A percentile compares a stretch with the other conserved stretches of the same genome.
Evolutionary conservation across 64 coral and sea anemone genomes (phyloP).

Genomic region (Dendronephthya gigantea): DNA sequence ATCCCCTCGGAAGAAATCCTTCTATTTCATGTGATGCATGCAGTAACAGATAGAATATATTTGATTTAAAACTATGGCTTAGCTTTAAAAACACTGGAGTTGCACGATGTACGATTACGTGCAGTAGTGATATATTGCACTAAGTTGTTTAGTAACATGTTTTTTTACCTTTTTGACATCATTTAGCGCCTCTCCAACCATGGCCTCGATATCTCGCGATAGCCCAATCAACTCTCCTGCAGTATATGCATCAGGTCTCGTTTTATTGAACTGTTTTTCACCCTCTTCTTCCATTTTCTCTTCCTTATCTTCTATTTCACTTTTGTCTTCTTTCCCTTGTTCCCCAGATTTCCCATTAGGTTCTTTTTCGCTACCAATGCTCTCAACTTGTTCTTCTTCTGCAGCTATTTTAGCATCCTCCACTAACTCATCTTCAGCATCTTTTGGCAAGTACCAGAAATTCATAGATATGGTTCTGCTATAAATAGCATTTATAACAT

Average conservation of each 20-base stretch:
- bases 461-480: not conserved
- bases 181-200: not conserved
- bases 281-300: not conserved
- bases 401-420: not conserved
- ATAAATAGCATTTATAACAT: not conserved
- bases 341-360: not conserved
- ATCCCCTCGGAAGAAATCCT: too few species aligned
- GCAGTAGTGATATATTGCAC: not conserved
- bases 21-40: too few species aligned
- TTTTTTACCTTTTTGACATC: not conserved
- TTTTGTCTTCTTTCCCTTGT: not conserved
- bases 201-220: not conserved
- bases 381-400: not conserved
- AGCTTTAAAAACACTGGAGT: too few species aligned
- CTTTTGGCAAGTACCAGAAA: not conserved
- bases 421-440: not conserved
- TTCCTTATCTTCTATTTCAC: not conserved
- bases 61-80: too few species aligned
- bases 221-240: constrained; percentile 10
- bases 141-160: not conserved
- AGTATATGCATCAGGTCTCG: not conserved
- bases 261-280: not conserved
- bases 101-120: too few species aligned
- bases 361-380: not conserved
- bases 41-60: too few species aligned